Conservation (phyloP, 2,888 invertebrate genomes). For the Tiphia femorata region DNA sequence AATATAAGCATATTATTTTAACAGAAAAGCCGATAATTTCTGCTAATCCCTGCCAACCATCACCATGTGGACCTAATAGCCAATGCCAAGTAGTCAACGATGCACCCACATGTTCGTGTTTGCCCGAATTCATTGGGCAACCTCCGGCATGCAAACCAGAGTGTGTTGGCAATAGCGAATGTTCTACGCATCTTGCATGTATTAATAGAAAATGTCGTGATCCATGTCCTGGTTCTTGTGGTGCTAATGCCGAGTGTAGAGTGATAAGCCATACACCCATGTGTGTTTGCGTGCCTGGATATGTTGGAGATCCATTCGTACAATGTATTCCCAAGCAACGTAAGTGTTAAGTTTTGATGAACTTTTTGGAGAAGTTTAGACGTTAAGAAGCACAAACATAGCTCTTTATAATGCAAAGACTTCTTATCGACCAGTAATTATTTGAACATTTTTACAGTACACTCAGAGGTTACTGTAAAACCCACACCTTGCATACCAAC, state of each 20-base stretch:
- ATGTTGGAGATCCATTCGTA: conserved; percentile 72
- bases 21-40: conserved; percentile 13
- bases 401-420: not conserved
- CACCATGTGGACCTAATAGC: conserved; percentile 71
- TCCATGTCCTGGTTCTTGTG: conserved; percentile 85
- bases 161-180: conserved; percentile 82
- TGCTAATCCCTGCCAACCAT: conserved; percentile 59
- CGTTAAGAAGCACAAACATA: too few relatives aligned
- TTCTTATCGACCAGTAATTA: not conserved
- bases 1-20: too few relatives aligned
- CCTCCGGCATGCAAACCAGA: conserved; percentile 84
- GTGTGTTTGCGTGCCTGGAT: conserved; percentile 75
- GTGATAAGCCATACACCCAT: conserved; percentile 83
- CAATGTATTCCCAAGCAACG: conserved; percentile 48
- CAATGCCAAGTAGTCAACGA: conserved; percentile 77
- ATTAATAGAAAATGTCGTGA: conserved; percentile 82
- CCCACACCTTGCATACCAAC: conserved; percentile 79
- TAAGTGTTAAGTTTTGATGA: conserved; percentile 37
- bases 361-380: not conserved
- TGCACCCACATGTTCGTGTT: conserved; percentile 75
- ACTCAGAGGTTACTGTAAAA: conserved; percentile 6
- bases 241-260: conserved; percentile 79
- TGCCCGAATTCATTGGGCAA: conserved; percentile 78
- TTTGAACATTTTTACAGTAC: conserved; percentile 24
- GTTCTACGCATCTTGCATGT: conserved; percentile 80